Evolutionary conservation across 2,888 invertebrate species (phyloP), one percentile per base, ranked within the genome.

Genomic region (Eilema griseolum): DNA sequence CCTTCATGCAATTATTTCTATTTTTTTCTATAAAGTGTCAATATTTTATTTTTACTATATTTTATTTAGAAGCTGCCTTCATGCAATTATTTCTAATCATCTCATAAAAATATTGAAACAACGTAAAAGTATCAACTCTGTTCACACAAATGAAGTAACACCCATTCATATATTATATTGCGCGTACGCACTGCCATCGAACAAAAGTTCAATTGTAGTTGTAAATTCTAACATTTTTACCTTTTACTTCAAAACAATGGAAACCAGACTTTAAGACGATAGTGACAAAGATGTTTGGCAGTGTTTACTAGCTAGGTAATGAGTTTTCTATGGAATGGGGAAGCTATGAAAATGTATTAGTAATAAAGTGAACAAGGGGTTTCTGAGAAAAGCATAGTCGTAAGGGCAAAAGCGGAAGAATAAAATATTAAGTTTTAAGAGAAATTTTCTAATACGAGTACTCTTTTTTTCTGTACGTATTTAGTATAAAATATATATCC

Each of bases 141-240:
- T 2, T 69, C 7, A 28, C 37, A 72, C 81, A 52, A 63, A 16
- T 67, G 83, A 81, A 60, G 77, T 72, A 81, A 78, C 82, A 78
- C 85, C 87, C 90, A 92, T 92, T 92, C 92, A 93, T 91, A 89
- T 84, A 83, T 79, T 90, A 89, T 84, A 82, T 79, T 84, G 74
- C 83, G 86, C 86, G 83, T 80, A 82, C 79, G 83, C 83, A 77
- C 20, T 26, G 70, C 71, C 77, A 56, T 28, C 46, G 65, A 71
- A 73, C 72, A 66, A 69, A 68, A 69, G 31, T 71, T 24, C 60
- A 61, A 70, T 70, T 63, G 66, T 67, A 61, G 20, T 72, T 75
- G 62, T 67, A 60, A 73, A 65, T 61, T 59, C n/a, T 63, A 28
- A 66, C n/a, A 59, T 59, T 61, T 12, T 67, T n/a, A 69, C 26